Conservation (phyloP, 53 echinoderm and acorn worm genomes). For the Henricia sp. region DNA sequence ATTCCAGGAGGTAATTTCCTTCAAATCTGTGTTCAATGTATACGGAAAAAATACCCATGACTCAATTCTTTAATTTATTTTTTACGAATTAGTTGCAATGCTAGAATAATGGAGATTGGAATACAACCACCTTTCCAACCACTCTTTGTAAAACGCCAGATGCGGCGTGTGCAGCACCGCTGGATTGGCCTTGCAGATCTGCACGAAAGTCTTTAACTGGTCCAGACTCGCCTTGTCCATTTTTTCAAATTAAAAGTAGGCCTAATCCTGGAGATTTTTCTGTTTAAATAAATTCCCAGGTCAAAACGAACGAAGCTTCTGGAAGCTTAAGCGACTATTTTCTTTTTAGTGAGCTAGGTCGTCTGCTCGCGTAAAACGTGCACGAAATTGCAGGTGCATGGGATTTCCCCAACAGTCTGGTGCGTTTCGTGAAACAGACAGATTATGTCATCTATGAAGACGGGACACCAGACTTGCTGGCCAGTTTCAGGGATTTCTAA, state of each 20-base stretch:
- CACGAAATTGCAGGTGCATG: neutral
- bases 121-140: constrained; percentile 75
- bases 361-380: neutral
- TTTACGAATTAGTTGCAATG: constrained; percentile 28
- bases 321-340: too few relatives aligned
- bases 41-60: too few relatives aligned
- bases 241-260: too few relatives aligned
- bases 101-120: neutral
- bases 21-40: too few relatives aligned
- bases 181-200: constrained; percentile 66
- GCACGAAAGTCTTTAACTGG: constrained; percentile 71
- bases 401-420: constrained; percentile 10
- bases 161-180: constrained; percentile 62
- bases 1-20: too few relatives aligned
- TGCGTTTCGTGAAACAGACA: neutral
- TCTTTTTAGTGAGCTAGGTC: constrained; percentile 29
- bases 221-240: constrained; percentile 75
- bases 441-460: neutral
- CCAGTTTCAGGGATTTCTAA: neutral
- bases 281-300: too few relatives aligned
- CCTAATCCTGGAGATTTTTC: too few relatives aligned
- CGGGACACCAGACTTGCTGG: constrained; percentile 17
- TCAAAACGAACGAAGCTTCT: too few relatives aligned
- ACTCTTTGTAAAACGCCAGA: constrained; percentile 80
- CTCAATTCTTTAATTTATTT: too few relatives aligned